Evolutionary conservation across 2,113 vertebrate genomes (phyloP), one percentile per base, ranked within the genome.

Genomic region (Pipra filicauda): DNA sequence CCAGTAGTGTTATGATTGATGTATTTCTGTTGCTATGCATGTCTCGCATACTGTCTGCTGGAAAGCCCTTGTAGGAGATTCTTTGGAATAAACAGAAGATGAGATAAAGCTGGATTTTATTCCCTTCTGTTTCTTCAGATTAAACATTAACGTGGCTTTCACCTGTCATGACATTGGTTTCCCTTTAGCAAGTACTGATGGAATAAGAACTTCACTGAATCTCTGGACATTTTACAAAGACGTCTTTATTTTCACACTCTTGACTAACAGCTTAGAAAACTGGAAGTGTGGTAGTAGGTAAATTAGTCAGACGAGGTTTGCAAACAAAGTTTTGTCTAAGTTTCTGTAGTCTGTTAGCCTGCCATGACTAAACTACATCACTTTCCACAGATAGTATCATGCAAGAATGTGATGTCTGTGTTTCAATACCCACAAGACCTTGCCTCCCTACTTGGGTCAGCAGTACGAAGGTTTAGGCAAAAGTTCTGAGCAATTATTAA

Each of bases 11-110:
- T 90, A 26, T n/a, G 58, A 15, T 58, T 9, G 35, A 48, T 91
- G 48, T 93, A 28, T 91, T 92, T 97, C 69, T 92, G 85, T 97
- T 95, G 71, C 88, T 95, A 85, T 85, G 85, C 8, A 1, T 28
- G 57, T 92, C 51, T 93, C 55, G 33, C 43, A 58, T 43, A 13
- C 58, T 72, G 73, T 88, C 82, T 89, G 61, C 79, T 62, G 41
- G 30, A 66, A 23, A 81, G n/a, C 15, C 31, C 57, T 84, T 11
- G 1, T 8, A 72, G 35, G 48, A 86, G 24, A 43, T 55, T 54
- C 41, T 82, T 64, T 86, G 75, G n/a, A 83, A 91, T 73, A 89
- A 95, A 52, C 31, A 76, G 57, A 82, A 18, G 30, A 86, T 70
- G 55, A 77, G 58, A 71, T 28, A 66, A 88, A 72, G 51, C 39